These are phyloP conservation scores for Parazoanthus atlanticus DNA, from an alignment of 92 coral and sea anemone genomes.

Conservation along the genomic window DNA sequence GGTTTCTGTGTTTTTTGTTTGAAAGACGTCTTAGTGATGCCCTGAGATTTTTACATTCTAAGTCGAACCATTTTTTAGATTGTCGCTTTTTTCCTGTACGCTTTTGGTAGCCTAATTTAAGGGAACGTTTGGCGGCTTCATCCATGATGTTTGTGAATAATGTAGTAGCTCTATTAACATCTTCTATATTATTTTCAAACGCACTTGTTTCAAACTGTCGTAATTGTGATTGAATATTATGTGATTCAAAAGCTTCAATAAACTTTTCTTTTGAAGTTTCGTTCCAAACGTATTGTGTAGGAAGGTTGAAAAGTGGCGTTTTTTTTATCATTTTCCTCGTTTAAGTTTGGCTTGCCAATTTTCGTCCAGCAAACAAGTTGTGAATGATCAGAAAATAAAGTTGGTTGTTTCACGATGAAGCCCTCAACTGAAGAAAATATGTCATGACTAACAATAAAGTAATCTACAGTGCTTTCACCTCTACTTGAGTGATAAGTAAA, in stretches of 20 bases:
- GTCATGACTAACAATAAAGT: constrained; percentile 44
- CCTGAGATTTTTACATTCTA: constrained; percentile 13
- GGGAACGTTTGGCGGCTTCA: constrained; percentile 21
- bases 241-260: background rate
- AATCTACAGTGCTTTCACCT: constrained; percentile 42
- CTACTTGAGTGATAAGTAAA: constrained; percentile 31
- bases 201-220: background rate
- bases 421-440: constrained; percentile 13
- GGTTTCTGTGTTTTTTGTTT: constrained; percentile 18
- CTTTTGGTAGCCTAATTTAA: constrained; percentile 8
- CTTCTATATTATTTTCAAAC: constrained; percentile 9
- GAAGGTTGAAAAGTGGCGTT: constrained; percentile 12
- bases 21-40: constrained; percentile 18
- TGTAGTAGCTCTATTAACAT: constrained; percentile 4
- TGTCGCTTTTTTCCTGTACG: background rate
- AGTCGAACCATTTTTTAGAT: constrained; percentile 11
- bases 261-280: constrained; percentile 32
- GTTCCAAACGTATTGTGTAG: constrained; percentile 30
- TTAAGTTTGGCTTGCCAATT: background rate
- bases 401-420: constrained; percentile 37
- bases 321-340: background rate
- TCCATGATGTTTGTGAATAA: constrained; percentile 28
- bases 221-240: background rate
- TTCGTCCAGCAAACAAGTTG: constrained; percentile 46
- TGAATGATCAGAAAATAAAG: constrained; percentile 48